phyloP scores from a whole-genome alignment of 1,140 invertebrate species.

The Parapsyche elsis region DNA sequence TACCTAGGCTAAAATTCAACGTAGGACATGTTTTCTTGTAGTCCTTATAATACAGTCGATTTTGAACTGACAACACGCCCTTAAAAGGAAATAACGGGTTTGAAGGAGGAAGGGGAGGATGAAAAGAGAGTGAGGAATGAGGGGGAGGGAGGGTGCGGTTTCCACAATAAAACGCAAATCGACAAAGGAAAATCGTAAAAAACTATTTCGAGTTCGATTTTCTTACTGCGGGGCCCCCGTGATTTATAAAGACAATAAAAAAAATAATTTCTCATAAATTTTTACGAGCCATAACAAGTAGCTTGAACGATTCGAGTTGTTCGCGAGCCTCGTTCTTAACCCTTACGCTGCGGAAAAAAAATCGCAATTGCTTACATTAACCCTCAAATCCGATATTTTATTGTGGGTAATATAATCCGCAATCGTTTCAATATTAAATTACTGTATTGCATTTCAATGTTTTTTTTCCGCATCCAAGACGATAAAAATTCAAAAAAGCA shows the following conservation, averaged over 20 bases:
- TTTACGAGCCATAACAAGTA: conserved; percentile 30
- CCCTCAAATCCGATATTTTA: neutral
- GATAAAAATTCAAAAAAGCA: too few species aligned
- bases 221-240: neutral
- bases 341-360: neutral
- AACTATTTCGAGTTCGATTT: conserved; percentile 32
- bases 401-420: neutral
- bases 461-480: neutral
- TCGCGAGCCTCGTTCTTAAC: neutral
- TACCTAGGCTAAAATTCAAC: neutral
- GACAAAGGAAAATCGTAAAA: conserved; percentile 20
- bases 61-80: neutral
- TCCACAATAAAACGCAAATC: conserved; percentile 20
- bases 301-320: conserved; percentile 7
- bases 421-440: conserved; percentile 1
- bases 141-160: neutral
- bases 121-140: neutral
- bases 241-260: conserved; percentile 34
- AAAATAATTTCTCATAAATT: conserved; percentile 34
- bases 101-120: neutral
- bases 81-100: neutral
- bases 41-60: too few species aligned
- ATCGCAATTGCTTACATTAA: neutral
- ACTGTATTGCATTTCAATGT: neutral
- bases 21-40: neutral